Base-by-base conservation (phyloP, 2,888 invertebrate species). In the Stramonita haemastoma region DNA sequence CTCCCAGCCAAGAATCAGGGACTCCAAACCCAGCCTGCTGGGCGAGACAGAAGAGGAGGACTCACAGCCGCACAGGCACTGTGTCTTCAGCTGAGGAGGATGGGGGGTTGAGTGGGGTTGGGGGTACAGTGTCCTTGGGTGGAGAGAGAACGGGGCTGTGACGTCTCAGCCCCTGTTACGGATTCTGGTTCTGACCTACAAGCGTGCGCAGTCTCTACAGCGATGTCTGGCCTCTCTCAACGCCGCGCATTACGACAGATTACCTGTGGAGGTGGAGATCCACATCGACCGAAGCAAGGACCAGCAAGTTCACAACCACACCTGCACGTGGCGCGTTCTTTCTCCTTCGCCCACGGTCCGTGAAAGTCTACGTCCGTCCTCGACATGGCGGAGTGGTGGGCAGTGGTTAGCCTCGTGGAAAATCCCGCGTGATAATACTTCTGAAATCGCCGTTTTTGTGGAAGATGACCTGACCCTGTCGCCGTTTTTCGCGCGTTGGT, bases 391-490 rank as follows among this genome's bases (percentile, higher is more conserved):
- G 93, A 17, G 89, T 93, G 57, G 88, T 90, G 66, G 93, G 93
- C 93, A 93, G 88, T 93, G 93, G 93, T 86, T 93, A 17, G 87
- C 91, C 11, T 94, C 94, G 0, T 95, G 95, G 95, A 89, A 92
- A 22, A 77, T 89, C 22, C 93, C 93, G 0, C 73, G 66, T 6
- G 83, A 89, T 2, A 90, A 93, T 86, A 91, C 90, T 19, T 90
- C 92, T 13, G 95, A 95, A 90, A 92, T 94, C 22, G 95, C 93
- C 0, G 90, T 95, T 0, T 92, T 95, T 60, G 87, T 95, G 1
- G 95, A 95, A 87, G 95, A 95, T 85, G 95, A 95, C 88, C 79
- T 94, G 26, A 92, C 93, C 22, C 92, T 95, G 1, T 94, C 94
- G 0, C 93, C 91, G 56, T 92, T 91, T 86, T 93, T 93, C 60